Base-by-base conservation (phyloP, 2,113 vertebrate genomes). In the Indri indri region DNA sequence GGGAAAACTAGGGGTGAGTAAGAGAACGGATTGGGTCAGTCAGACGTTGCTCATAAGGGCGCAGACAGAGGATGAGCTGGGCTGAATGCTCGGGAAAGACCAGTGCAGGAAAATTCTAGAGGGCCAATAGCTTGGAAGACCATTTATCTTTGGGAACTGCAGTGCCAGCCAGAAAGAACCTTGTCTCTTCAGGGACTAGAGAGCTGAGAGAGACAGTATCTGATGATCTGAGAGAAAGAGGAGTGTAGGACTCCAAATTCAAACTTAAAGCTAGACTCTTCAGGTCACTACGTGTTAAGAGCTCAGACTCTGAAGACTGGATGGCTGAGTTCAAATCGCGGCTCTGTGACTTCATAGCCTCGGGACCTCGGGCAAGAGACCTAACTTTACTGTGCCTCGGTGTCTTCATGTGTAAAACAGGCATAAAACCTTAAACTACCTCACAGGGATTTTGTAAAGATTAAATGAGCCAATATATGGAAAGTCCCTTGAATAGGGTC, bases 61-160 rank as follows among this genome's bases (percentile, higher is more conserved):
- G 23, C 5, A 91, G 42, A 22, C 23, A 61, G 88, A 91, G 22
- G 37, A 66, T n/a, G 17, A 84, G 54, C 37, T 70, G 42, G 80
- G 20, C 66, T 86, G 76, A 89, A 73, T 45, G 52, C 37, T 95
- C 77, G 68, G 52, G 77, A 83, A 93, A 95, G 42, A 65, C 42
- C 34, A 50, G 59, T 37, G 54, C 42, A 42, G 70, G 76, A 82
- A 91, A 77, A 89, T 65, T 57, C 61, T 83, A 76, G 81, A 50
- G 6, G 52, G 23, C 61, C 59, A 77, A 18, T 42, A 54, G 20
- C 52, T 47, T 42, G 13, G 40, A 70, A 63, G 42, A 63, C 25
- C 47, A 14, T 30, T 81, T 88, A 54, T 91, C n/a, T 77, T 47
- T 54, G 27, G 27, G 32, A 70, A 50, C 8, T 89, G 20, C 6